Evolutionary conservation across 1,140 invertebrate genomes (phyloP).

Genomic region (Lasioglossum baleicum): DNA sequence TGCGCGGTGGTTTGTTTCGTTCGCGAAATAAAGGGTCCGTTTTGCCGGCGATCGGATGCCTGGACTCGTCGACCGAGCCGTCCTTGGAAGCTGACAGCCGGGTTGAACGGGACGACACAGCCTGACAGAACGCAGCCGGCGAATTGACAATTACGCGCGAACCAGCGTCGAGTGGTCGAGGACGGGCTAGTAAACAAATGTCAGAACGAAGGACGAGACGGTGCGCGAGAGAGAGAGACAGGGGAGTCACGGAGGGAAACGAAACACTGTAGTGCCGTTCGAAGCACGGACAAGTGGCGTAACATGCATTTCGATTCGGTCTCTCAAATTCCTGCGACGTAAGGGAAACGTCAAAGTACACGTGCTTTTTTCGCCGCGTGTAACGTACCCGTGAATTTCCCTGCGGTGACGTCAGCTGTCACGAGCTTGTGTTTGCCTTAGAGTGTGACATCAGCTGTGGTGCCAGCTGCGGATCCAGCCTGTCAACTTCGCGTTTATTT

Average conservation of each 20-base stretch:
- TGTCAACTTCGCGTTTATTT: constrained; percentile 30
- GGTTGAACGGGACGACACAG: constrained; percentile 14
- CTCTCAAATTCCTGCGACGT: background rate
- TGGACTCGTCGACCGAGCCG: background rate
- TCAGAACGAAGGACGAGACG: constrained; percentile 51
- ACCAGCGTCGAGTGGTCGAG: constrained; percentile 47
- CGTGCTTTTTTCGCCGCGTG: constrained; percentile 26
- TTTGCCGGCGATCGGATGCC: constrained; percentile 11
- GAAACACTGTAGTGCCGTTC: constrained; percentile 25
- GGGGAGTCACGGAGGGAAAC: constrained; percentile 30
- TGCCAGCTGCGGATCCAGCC: constrained; percentile 29
- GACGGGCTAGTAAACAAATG: constrained; percentile 70
- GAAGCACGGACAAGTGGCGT: constrained; percentile 34
- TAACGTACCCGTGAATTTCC: constrained; percentile 29
- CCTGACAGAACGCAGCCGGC: constrained; percentile 35
- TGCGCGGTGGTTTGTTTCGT: constrained; percentile 74
- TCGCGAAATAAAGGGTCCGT: constrained; percentile 59
- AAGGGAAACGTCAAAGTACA: background rate
- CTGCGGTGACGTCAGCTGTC: constrained; percentile 50
- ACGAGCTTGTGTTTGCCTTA: constrained; percentile 36
- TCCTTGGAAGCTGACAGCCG: constrained; percentile 5
- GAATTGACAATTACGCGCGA: constrained; percentile 48
- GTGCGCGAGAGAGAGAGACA: constrained; percentile 32
- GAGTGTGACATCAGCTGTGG: constrained; percentile 32
- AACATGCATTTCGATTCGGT: constrained; percentile 39